These are phyloP conservation scores for Prietella phreatophila DNA, from an alignment of 2,113 vertebrate genomes.

Conservation along the genomic window DNA sequence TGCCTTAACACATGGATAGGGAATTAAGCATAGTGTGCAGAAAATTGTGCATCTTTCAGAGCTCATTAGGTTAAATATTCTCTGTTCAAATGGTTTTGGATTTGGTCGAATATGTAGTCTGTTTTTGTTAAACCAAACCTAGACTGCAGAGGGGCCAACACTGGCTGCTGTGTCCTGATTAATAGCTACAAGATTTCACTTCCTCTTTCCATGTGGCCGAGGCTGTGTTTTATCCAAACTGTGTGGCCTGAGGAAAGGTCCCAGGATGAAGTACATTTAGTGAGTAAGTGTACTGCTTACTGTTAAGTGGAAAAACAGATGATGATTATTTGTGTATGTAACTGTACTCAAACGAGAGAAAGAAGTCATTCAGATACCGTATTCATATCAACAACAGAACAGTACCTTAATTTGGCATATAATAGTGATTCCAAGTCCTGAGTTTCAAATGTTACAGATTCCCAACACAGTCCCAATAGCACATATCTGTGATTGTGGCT, in stretches of 20 bases:
- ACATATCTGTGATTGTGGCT: not conserved
- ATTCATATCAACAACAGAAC: not conserved
- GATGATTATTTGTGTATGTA: not conserved
- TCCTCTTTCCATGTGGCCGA: slow-evolving; percentile 44
- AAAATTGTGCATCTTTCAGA: not conserved
- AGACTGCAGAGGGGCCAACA: not conserved
- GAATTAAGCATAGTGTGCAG: not conserved
- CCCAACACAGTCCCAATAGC: not conserved
- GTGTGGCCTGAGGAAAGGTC: slow-evolving; percentile 14
- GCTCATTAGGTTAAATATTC: not conserved
- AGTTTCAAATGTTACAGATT: not conserved
- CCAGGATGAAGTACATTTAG: slow-evolving; percentile 33
- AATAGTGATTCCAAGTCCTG: not conserved
- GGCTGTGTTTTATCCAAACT: slow-evolving; percentile 18
- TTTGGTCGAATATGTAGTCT: slow-evolving; percentile 1
- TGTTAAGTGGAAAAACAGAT: slow-evolving; percentile 16
- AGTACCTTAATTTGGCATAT: not conserved
- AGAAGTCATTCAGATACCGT: not conserved
- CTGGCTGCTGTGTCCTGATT: slow-evolving; percentile 41
- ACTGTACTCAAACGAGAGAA: not conserved
- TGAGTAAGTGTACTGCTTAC: slow-evolving; percentile 15
- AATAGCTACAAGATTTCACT: slow-evolving; percentile 47
- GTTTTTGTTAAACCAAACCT: slow-evolving; percentile 16
- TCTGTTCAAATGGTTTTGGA: not conserved
- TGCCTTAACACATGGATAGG: not conserved